Evolutionary conservation across 2,888 invertebrate species (phyloP).

Genomic region (Dicycla oo): DNA sequence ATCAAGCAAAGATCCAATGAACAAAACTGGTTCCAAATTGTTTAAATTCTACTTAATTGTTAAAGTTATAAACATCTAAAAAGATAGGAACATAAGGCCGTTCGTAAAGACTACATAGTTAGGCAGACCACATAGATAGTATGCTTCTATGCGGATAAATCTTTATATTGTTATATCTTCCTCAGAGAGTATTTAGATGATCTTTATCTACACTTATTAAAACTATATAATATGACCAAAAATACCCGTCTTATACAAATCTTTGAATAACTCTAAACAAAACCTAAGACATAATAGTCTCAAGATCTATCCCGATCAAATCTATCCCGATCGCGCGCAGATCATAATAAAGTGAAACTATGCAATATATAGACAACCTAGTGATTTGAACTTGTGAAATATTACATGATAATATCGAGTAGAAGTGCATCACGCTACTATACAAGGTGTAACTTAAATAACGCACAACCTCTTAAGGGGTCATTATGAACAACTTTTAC

Average conservation of each 20-base stretch:
- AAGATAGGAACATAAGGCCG: slow-evolving; percentile 62
- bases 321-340: slow-evolving; percentile 37
- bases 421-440: slow-evolving; percentile 19
- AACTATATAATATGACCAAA: slow-evolving; percentile 64
- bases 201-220: slow-evolving; percentile 59
- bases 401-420: slow-evolving; percentile 56
- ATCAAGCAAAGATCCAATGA: slow-evolving; percentile 31
- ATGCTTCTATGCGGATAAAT: slow-evolving; percentile 33
- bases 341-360: slow-evolving; percentile 31
- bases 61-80: slow-evolving; percentile 61
- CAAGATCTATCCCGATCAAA: too few species aligned
- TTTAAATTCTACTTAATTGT: slow-evolving; percentile 58
- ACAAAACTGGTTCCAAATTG: slow-evolving; percentile 56
- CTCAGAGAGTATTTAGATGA: slow-evolving; percentile 55
- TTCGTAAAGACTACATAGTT: slow-evolving; percentile 53
- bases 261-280: slow-evolving; percentile 64
- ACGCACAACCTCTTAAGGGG: too few species aligned
- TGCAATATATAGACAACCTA: slow-evolving; percentile 51
- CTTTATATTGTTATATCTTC: slow-evolving; percentile 47
- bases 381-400: slow-evolving; percentile 51
- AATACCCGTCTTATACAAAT: slow-evolving; percentile 62
- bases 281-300: slow-evolving; percentile 38
- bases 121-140: slow-evolving; percentile 46
- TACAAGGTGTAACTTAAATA: too few species aligned
- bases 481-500: too few species aligned